Conservation (phyloP, 2,888 invertebrate genomes). For the Hoplodrina blanda region DNA sequence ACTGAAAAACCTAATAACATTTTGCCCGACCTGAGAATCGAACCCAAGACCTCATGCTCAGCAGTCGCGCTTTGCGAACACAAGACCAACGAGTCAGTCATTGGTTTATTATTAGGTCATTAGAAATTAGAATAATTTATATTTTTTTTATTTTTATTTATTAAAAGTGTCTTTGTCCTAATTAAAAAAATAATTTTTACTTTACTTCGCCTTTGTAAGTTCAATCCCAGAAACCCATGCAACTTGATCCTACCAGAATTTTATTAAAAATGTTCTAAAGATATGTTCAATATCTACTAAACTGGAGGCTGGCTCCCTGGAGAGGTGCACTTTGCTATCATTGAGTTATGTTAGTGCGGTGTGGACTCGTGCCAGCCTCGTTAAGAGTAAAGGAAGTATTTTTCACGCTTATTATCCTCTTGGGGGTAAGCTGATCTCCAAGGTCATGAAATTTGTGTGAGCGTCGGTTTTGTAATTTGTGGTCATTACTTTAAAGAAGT, state of each 20-base stretch:
- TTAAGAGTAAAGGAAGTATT: slow-evolving; percentile 44
- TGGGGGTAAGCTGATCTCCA: slow-evolving; percentile 28
- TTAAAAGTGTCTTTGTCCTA: too few relatives aligned
- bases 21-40: too few relatives aligned
- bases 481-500: slow-evolving; percentile 8
- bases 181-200: too few relatives aligned
- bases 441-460: slow-evolving; percentile 12
- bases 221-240: too few relatives aligned
- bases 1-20: too few relatives aligned
- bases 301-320: slow-evolving; percentile 19
- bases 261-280: neutral
- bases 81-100: too few relatives aligned
- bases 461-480: slow-evolving; percentile 10
- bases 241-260: neutral
- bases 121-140: too few relatives aligned
- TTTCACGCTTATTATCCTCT: slow-evolving; percentile 50
- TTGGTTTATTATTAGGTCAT: too few relatives aligned
- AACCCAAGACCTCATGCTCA: too few relatives aligned
- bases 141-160: too few relatives aligned
- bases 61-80: too few relatives aligned
- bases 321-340: slow-evolving; percentile 41
- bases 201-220: too few relatives aligned
- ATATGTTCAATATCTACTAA: slow-evolving; percentile 11
- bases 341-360: slow-evolving; percentile 36
- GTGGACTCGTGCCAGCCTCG: slow-evolving; percentile 54